phyloP scores from a whole-genome alignment of 2,113 vertebrate species.

The Prunella himalayana region DNA sequence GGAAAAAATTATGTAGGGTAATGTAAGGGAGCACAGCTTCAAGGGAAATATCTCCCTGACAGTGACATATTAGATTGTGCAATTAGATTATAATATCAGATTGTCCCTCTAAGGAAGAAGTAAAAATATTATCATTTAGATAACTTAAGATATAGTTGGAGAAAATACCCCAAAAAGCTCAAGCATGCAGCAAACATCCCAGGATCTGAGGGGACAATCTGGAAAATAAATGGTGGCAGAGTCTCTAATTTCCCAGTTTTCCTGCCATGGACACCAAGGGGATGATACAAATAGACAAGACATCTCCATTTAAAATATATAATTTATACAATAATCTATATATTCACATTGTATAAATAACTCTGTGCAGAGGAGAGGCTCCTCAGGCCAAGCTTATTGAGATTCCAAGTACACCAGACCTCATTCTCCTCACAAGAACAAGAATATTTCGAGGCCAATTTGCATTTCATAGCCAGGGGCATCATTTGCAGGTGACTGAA shows the following conservation, averaged over 20 bases:
- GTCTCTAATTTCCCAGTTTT: background rate
- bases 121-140: background rate
- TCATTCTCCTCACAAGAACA: background rate
- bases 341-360: background rate
- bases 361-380: background rate
- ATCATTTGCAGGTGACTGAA: slow-evolving; percentile 51
- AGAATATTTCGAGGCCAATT: background rate
- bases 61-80: background rate
- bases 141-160: background rate
- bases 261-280: background rate
- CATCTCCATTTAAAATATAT: background rate
- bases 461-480: slow-evolving; percentile 17
- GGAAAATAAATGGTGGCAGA: background rate
- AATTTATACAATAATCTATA: background rate
- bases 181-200: background rate
- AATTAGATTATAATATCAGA: background rate
- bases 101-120: background rate
- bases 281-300: background rate
- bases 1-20: background rate
- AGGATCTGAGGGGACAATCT: background rate
- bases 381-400: background rate
- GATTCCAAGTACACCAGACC: background rate
- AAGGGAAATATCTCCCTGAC: background rate
- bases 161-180: background rate
- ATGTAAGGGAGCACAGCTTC: background rate